Conservation (phyloP, 2,113 vertebrate genomes). For the Anarhynchus alexandrinus region DNA sequence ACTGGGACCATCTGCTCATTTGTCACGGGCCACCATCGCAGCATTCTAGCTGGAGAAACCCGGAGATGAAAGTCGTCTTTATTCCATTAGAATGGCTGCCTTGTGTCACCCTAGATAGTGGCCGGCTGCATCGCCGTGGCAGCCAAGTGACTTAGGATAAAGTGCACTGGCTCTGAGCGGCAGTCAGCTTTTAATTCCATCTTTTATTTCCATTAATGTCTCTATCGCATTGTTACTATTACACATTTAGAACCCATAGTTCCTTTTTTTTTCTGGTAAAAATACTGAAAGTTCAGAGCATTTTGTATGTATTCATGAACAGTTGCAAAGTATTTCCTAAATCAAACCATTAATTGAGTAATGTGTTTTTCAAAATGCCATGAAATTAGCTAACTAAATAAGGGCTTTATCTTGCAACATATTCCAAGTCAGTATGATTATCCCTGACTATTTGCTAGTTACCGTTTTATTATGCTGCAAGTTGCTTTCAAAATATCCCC, state of each 20-base stretch:
- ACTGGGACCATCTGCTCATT: background rate
- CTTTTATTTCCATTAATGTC: background rate
- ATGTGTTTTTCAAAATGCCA: conserved; percentile 9
- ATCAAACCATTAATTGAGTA: background rate
- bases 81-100: conserved; percentile 19
- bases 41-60: conserved; percentile 5
- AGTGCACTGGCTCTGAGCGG: background rate
- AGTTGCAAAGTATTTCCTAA: background rate
- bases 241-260: background rate
- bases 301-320: background rate
- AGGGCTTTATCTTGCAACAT: background rate
- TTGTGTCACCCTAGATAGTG: background rate
- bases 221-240: background rate
- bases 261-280: background rate
- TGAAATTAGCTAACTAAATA: conserved; percentile 10
- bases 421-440: background rate
- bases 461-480: background rate
- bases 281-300: background rate
- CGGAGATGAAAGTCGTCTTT: conserved; percentile 17
- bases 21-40: background rate
- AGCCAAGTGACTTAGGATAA: background rate
- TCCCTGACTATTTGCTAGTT: background rate
- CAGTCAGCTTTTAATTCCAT: background rate
- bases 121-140: background rate
- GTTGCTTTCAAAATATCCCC: background rate